These are phyloP conservation scores for Zoanthus sociatus DNA, from an alignment of 92 coral and sea anemone species.

Conservation along the genomic window DNA sequence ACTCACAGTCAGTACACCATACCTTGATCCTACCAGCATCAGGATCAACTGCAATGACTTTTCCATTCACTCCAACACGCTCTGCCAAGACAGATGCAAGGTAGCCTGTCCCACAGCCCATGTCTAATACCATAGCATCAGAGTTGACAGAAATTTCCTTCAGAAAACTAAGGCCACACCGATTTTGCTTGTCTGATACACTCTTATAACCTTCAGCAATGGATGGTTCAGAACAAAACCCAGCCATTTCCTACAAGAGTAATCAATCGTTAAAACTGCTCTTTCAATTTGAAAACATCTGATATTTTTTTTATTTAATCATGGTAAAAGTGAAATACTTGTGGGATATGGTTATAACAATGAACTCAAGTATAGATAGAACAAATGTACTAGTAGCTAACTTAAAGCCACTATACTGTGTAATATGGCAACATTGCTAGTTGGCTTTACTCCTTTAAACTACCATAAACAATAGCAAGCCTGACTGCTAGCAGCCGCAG, in stretches of 20 bases:
- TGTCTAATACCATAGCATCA: constrained; percentile 26
- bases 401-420: no score
- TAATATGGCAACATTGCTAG: no score
- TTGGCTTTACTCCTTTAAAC: no score
- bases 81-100: constrained; percentile 39
- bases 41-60: constrained; percentile 36
- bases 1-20: not conserved
- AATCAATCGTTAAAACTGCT: not conserved
- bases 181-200: constrained; percentile 25
- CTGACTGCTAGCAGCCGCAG: no score
- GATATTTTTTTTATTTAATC: no score
- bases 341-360: no score
- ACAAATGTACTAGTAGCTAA: no score
- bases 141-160: constrained; percentile 1
- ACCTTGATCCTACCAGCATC: constrained; percentile 41
- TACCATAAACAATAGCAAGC: no score
- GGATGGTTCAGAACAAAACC: constrained; percentile 24
- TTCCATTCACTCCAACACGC: constrained; percentile 9
- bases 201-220: constrained; percentile 19
- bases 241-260: constrained; percentile 12
- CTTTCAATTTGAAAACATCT: no score
- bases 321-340: no score
- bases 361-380: no score
- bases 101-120: constrained; percentile 43
- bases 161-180: constrained; percentile 28